phyloP scores from a whole-genome alignment of 2,113 vertebrate species.

The Miniopterus natalensis region DNA sequence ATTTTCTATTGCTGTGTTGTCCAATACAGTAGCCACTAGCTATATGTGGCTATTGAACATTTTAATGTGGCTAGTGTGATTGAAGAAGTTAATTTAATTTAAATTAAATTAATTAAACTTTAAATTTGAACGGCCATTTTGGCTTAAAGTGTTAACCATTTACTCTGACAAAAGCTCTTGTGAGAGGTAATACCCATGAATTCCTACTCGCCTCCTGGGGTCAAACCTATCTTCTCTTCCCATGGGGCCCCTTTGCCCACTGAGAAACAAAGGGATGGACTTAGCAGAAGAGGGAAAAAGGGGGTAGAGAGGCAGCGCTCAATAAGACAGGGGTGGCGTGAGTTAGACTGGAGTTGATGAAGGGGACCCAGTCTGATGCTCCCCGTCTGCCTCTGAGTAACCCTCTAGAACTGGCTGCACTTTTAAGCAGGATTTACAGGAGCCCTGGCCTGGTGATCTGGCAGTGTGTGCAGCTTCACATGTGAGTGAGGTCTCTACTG shows the following conservation, averaged over 20 bases:
- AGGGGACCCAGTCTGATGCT: not conserved
- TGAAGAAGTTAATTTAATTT: slow-evolving; percentile 46
- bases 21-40: not conserved
- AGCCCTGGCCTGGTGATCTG: not conserved
- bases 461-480: not conserved
- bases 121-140: not conserved
- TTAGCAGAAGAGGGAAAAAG: not conserved
- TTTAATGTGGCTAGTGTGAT: slow-evolving; percentile 1
- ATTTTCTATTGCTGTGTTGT: not conserved
- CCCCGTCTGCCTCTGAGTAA: not conserved
- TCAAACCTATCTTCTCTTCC: not conserved
- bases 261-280: not conserved
- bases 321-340: not conserved
- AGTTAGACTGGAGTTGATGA: not conserved
- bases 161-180: slow-evolving; percentile 17
- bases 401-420: not conserved
- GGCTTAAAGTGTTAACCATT: not conserved
- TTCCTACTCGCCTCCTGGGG: not conserved
- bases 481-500: not conserved
- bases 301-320: not conserved
- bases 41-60: not conserved
- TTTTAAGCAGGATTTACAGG: not conserved
- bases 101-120: slow-evolving; percentile 51
- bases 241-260: not conserved
- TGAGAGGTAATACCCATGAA: not conserved